Conservation (phyloP, 2,113 vertebrate genomes). For the Tiliqua scincoides region DNA sequence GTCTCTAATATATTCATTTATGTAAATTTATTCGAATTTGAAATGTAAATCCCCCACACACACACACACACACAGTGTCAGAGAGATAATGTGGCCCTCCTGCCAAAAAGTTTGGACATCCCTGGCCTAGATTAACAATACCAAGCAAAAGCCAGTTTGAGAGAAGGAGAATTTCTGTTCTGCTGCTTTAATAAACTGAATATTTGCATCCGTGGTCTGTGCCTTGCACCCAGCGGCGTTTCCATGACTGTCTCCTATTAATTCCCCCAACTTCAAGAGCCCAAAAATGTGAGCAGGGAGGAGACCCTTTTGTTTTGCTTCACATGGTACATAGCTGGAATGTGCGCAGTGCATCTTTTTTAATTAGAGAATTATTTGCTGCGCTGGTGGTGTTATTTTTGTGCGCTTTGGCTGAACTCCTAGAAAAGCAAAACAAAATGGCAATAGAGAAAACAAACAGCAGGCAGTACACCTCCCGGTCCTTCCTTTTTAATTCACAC, state of each 20-base stretch:
- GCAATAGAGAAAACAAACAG: constrained; percentile 57
- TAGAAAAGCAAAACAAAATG: constrained; percentile 69
- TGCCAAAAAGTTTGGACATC: too few species aligned
- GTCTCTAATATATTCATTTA: too few species aligned
- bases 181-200: not conserved
- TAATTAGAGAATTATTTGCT: constrained; percentile 66
- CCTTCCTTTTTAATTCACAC: constrained; percentile 46
- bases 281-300: constrained; percentile 13
- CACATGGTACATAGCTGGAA: constrained; percentile 69
- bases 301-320: constrained; percentile 51
- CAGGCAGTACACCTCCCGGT: constrained; percentile 51
- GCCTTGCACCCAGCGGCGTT: constrained; percentile 9
- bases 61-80: too few species aligned
- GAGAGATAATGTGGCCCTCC: too few species aligned
- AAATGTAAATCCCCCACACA: too few species aligned
- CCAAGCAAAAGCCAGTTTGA: not conserved
- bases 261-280: not conserved
- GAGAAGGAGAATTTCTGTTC: not conserved
- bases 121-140: too few species aligned
- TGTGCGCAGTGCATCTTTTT: constrained; percentile 60
- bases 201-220: constrained; percentile 8
- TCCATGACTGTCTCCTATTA: not conserved
- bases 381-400: not conserved
- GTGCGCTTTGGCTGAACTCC: constrained; percentile 59
- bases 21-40: too few species aligned